Conservation (phyloP, 2,888 invertebrate genomes). For the Macrophya annulata region DNA sequence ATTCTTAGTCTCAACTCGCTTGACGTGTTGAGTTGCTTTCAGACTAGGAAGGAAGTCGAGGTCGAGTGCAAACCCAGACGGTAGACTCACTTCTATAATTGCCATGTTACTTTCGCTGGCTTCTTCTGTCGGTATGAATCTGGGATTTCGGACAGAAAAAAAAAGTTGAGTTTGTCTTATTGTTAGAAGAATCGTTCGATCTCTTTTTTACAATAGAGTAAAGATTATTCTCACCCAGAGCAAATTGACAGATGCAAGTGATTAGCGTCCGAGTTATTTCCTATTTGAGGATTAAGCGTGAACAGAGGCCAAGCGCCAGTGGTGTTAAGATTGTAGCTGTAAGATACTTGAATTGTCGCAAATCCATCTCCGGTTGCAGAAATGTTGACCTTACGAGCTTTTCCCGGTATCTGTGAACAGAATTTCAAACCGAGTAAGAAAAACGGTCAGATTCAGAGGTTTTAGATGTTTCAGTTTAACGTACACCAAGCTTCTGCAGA, state of each 20-base stretch:
- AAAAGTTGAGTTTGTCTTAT: neutral
- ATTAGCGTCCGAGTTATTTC: slow-evolving; percentile 88
- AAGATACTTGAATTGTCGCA: slow-evolving; percentile 89
- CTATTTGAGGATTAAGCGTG: slow-evolving; percentile 92
- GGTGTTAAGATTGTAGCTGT: slow-evolving; percentile 91
- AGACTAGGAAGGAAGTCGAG: slow-evolving; percentile 86
- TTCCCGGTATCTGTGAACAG: slow-evolving; percentile 83
- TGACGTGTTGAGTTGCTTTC: slow-evolving; percentile 82
- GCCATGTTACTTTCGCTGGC: slow-evolving; percentile 93
- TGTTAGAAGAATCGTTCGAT: neutral
- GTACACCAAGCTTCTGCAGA: slow-evolving; percentile 90
- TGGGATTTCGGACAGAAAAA: slow-evolving; percentile 69
- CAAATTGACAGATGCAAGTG: slow-evolving; percentile 93
- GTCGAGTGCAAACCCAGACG: slow-evolving; percentile 94
- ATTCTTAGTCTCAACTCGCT: slow-evolving; percentile 86
- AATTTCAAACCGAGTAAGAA: neutral
- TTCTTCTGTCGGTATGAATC: slow-evolving; percentile 85
- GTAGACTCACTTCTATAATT: slow-evolving; percentile 93
- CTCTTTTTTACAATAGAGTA: neutral
- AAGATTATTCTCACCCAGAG: slow-evolving; percentile 82
- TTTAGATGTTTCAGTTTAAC: slow-evolving; percentile 62
- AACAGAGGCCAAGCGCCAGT: slow-evolving; percentile 94
- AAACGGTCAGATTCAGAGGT: slow-evolving; percentile 81
- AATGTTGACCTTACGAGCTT: slow-evolving; percentile 85
- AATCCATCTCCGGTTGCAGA: slow-evolving; percentile 91